Evolutionary conservation across 2,797 vertebrate genomes (phyloP), one percentile per base, ranked within the genome.

Genomic region (Cichlasoma orientale): DNA sequence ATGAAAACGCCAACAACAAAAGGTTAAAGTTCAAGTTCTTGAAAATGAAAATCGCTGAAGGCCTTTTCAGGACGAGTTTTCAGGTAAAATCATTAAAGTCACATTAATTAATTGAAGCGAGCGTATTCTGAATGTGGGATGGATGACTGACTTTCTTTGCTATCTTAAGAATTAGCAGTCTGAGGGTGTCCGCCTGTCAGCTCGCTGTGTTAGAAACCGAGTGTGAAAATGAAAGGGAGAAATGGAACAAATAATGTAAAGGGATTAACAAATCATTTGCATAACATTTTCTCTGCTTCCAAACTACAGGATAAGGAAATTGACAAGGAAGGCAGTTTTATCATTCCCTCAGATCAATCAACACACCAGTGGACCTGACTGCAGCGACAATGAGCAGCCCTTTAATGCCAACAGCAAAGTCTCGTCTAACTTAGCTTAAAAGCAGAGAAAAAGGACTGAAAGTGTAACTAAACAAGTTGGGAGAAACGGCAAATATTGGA

Each of bases 201-300:
- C 90, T 86, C 18, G 77, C 92, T 93, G 86, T 86, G 80, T 82
- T 88, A 53, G 87, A 94, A 94, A 95, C 87, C 50, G 73, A 92
- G 92, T 90, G 91, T 93, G 91, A 92, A 95, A 95, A 92, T 72
- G 88, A 90, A 91, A 90, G 88, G 88, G 88, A 92, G 88, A 95
- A 94, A 95, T 91, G 90, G 91, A 95, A 96, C 93, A 95, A 95
- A 95, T 95, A 95, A 93, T 93, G 87, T 94, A 93, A 95, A 95
- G 88, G 94, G 94, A 96, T 96, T 96, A 95, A 92, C 91, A 93
- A 91, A 93, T 94, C 86, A 96, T 95, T 95, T 94, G 93, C 95
- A 94, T 95, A 94, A 90, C 90, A 94, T 95, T 95, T 94, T 88
- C 90, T 86, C 89, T 78, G 92, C 92, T 94, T 95, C 90, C 89